Evolutionary conservation across 2,888 invertebrate genomes (phyloP), one percentile per base, ranked within the genome.

Genomic region (Campoletis raptor): DNA sequence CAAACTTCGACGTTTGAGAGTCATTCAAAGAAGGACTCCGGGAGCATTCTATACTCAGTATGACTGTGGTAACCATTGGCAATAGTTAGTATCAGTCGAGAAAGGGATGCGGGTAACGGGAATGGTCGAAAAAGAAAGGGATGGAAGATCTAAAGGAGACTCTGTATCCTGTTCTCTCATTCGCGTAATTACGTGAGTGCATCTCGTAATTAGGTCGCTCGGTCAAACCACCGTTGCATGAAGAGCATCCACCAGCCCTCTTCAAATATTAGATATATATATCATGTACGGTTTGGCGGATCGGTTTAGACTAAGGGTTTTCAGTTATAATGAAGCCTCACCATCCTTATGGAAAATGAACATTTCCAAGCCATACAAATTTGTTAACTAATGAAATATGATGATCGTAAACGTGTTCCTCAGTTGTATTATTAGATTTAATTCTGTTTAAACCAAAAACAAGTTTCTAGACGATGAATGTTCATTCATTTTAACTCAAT

Each of bases 171-270:
- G 12, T 80, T 83, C 80, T 72, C 77, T 73, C 78, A 45, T 64
- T 84, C 81, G 21, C 84, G 83, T 86, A 84, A 86, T 86, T 79
- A 86, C 86, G 86, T 78, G 86, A 85, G 85, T 86, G 82, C 81
- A 80, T 79, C 79, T 78, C 74, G 85, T 87, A 89, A 88, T 88
- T 89, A 83, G 89, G 89, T 89, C 89, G 86, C 85, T 85, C 88
- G 89, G 87, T 86, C 87, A 87, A 85, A 88, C 86, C 86, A 67
- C 85, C 70, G 77, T 67, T 78, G 80, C 83, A 78, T 81, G 80
- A 77, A 83, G 81, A 83, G 72, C 79, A 84, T 70, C 45, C n/a
- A 54, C 45, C 40, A 57, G 21, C 54, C 42, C 61, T 69, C 42
- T n/a, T 42, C 52, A 21, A 48, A 64, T 57, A 54, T 64, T 10